phyloP scores from a whole-genome alignment of 2,888 invertebrate genomes.

The Caenorhabditis becei region DNA sequence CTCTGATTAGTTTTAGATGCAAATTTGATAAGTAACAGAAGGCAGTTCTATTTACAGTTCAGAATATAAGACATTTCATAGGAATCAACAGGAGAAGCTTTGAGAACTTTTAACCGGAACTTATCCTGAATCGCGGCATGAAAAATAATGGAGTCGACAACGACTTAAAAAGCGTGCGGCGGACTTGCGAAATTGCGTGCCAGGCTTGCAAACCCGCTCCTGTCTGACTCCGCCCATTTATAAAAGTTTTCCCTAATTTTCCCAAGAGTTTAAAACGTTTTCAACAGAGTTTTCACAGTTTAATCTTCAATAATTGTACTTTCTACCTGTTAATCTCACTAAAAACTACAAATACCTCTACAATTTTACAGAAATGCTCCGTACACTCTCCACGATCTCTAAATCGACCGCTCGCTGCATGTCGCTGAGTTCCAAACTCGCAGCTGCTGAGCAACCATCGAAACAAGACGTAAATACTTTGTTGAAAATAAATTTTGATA shows the following conservation, averaged over 20 bases:
- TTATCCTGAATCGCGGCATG: neutral
- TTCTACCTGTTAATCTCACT: no score
- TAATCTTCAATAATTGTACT: neutral
- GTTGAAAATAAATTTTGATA: no score
- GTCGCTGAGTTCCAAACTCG: constrained; percentile 44
- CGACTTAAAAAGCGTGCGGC: constrained; percentile 29
- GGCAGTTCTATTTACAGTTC: no score
- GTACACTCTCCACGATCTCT: constrained; percentile 50
- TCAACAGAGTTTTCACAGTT: neutral
- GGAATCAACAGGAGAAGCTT: neutral
- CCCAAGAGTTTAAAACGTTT: neutral
- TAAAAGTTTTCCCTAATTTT: neutral
- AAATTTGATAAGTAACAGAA: no score
- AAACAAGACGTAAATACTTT: constrained; percentile 51
- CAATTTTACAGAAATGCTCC: no score
- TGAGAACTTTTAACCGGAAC: neutral
- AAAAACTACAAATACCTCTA: no score
- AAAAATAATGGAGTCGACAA: constrained; percentile 10
- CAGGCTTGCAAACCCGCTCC: constrained; percentile 32
- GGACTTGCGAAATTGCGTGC: constrained; percentile 40
- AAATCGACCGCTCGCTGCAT: constrained; percentile 53
- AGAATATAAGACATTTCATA: no score
- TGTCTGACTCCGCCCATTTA: constrained; percentile 37
- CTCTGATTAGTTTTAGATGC: no score
- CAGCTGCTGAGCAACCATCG: constrained; percentile 52